These are phyloP conservation scores for Enhydra lutris DNA, from an alignment of 2,113 vertebrate genomes.

Conservation along the genomic window DNA sequence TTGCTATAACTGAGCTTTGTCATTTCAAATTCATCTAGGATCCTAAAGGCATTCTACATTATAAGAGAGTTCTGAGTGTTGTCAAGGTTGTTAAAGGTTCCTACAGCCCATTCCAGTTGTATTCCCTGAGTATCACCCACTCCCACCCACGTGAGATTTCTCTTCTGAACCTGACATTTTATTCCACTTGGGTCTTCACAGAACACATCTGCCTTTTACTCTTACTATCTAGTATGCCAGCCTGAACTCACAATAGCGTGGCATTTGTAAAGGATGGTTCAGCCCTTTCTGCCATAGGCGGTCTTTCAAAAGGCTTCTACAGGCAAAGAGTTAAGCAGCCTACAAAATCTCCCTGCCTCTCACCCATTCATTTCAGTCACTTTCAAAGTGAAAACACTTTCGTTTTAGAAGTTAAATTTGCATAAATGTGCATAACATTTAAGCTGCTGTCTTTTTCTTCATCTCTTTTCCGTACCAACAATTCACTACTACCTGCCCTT, in stretches of 20 bases:
- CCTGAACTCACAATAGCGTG: not conserved
- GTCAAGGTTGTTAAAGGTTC: not conserved
- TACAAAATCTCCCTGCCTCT: not conserved
- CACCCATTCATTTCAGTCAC: not conserved
- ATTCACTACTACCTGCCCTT: not conserved
- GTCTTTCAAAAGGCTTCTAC: not conserved
- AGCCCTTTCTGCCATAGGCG: not conserved
- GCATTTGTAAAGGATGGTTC: not conserved
- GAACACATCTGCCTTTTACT: not conserved
- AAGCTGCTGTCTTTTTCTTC: not conserved
- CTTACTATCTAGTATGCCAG: not conserved
- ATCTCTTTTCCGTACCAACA: not conserved
- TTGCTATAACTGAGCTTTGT: not conserved
- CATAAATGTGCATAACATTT: not conserved
- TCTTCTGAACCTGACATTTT: not conserved
- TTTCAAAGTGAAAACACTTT: not conserved
- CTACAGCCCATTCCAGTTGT: not conserved
- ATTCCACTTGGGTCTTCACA: not conserved
- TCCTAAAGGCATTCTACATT: not conserved
- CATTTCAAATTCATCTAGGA: not conserved
- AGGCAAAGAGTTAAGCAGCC: not conserved
- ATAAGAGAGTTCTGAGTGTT: not conserved
- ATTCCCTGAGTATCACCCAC: not conserved
- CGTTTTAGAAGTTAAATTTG: constrained; percentile 10
- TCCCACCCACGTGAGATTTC: not conserved